These are phyloP conservation scores for Drosophila formosana DNA, from an alignment of 2,888 invertebrate species.

Conservation along the genomic window DNA sequence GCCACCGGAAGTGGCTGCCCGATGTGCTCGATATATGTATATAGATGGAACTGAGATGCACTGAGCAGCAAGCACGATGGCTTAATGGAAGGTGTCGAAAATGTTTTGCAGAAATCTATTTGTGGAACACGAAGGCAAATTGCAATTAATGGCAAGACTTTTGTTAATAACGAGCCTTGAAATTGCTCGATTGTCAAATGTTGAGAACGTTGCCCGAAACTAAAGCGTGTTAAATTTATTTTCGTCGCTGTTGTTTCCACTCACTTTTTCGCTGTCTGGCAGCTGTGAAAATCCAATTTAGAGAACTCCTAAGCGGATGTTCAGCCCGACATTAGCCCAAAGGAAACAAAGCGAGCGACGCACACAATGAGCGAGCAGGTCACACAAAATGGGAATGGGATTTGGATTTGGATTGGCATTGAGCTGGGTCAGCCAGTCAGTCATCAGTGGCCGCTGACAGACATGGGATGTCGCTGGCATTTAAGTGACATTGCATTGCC, in stretches of 20 bases:
- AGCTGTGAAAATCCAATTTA: conserved; percentile 81
- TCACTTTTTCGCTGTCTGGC: conserved; percentile 51
- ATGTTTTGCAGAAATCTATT: conserved; percentile 9
- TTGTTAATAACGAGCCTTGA: conserved; percentile 70
- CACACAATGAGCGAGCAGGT: conserved; percentile 53
- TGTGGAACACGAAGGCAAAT: not conserved
- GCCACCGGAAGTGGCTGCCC: conserved; percentile 49
- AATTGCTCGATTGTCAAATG: conserved; percentile 46
- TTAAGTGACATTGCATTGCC: conserved; percentile 62
- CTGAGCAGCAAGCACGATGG: conserved; percentile 7
- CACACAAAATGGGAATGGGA: conserved; percentile 26
- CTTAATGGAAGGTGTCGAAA: conserved; percentile 49
- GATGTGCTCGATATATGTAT: not conserved
- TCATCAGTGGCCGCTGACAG: conserved; percentile 53
- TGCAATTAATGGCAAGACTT: conserved; percentile 21
- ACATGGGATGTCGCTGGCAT: conserved; percentile 64
- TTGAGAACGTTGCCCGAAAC: conserved; percentile 23
- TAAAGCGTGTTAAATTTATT: conserved; percentile 66
- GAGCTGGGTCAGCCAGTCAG: conserved; percentile 27
- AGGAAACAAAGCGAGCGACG: conserved; percentile 19
- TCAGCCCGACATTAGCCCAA: conserved; percentile 46
- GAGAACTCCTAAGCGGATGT: conserved; percentile 71
- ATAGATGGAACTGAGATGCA: not conserved
- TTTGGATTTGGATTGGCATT: conserved; percentile 14
- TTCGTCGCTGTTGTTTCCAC: conserved; percentile 11